These are phyloP conservation scores for Thomomys bottae DNA, from an alignment of 2,113 vertebrate genomes.

Conservation along the genomic window DNA sequence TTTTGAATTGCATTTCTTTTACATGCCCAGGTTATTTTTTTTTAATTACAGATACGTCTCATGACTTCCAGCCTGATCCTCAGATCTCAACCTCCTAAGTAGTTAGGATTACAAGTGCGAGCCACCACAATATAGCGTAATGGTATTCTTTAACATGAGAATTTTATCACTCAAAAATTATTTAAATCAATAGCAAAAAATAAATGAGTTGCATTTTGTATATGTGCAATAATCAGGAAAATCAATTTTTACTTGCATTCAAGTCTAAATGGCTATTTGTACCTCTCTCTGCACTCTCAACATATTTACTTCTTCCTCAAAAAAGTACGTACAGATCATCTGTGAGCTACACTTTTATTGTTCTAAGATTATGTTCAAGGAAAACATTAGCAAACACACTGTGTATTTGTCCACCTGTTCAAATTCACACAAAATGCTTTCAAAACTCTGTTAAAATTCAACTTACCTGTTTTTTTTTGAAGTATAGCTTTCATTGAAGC, in stretches of 20 bases:
- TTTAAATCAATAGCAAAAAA: constrained; percentile 25
- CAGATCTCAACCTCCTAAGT: too few relatives aligned
- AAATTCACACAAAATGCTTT: constrained; percentile 68
- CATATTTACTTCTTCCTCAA: constrained; percentile 23
- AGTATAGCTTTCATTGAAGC: background rate
- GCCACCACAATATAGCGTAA: too few relatives aligned
- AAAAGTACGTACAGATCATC: background rate
- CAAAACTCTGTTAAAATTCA: constrained; percentile 47
- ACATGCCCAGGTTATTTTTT: too few relatives aligned
- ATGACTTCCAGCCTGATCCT: too few relatives aligned
- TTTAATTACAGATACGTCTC: too few relatives aligned
- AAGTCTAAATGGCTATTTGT: background rate
- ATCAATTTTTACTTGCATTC: background rate
- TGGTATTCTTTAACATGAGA: too few relatives aligned
- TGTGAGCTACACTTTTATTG: background rate
- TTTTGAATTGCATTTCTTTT: too few relatives aligned
- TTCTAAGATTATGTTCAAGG: constrained; percentile 57
- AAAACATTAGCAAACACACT: constrained; percentile 63
- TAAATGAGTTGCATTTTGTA: background rate
- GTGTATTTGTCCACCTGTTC: constrained; percentile 66
- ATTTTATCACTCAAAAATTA: background rate
- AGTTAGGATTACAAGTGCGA: too few relatives aligned
- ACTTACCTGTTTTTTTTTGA: background rate
- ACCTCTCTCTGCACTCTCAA: background rate
- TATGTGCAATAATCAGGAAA: background rate